These are phyloP conservation scores for Catocala sponsa DNA, from an alignment of 2,888 invertebrate species.

Conservation along the genomic window DNA sequence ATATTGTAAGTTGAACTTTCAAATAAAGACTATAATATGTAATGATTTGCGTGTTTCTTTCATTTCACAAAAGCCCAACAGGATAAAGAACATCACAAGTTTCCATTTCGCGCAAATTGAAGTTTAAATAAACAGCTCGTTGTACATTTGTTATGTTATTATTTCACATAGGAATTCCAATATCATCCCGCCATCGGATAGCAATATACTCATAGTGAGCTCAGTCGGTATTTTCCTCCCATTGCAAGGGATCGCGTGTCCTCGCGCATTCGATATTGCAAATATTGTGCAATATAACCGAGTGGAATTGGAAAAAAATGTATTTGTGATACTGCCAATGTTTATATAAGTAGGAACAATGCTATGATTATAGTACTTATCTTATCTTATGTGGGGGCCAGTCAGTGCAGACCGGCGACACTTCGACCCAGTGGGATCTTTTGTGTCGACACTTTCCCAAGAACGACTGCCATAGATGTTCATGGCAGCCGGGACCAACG, in stretches of 20 bases:
- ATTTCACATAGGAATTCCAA: conserved; percentile 77
- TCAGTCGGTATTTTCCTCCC: conserved; percentile 73
- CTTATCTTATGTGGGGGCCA: too few species aligned
- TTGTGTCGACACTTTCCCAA: too few species aligned
- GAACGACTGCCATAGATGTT: too few species aligned
- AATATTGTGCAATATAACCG: conserved; percentile 72
- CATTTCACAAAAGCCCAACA: conserved; percentile 2
- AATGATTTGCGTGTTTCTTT: too few species aligned
- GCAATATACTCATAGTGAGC: conserved; percentile 74
- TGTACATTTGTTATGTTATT: conserved; percentile 59
- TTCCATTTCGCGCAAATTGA: conserved; percentile 17
- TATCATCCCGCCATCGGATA: conserved; percentile 72
- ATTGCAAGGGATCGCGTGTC: conserved; percentile 68
- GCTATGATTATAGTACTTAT: conserved; percentile 17
- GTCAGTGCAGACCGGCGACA: too few species aligned
- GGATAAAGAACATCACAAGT: conserved; percentile 13
- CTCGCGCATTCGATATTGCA: conserved; percentile 76
- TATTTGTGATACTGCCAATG: conserved; percentile 48
- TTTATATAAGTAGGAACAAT: conserved; percentile 38
- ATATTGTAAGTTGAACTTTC: too few species aligned
- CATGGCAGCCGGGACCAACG: too few species aligned
- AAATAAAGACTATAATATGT: too few species aligned
- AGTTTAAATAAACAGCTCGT: conserved; percentile 48
- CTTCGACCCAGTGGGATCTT: too few species aligned
- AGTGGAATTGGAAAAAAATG: conserved; percentile 55